phyloP scores from a whole-genome alignment of 2,113 vertebrate genomes.

The Oncorhynchus mykiss region DNA sequence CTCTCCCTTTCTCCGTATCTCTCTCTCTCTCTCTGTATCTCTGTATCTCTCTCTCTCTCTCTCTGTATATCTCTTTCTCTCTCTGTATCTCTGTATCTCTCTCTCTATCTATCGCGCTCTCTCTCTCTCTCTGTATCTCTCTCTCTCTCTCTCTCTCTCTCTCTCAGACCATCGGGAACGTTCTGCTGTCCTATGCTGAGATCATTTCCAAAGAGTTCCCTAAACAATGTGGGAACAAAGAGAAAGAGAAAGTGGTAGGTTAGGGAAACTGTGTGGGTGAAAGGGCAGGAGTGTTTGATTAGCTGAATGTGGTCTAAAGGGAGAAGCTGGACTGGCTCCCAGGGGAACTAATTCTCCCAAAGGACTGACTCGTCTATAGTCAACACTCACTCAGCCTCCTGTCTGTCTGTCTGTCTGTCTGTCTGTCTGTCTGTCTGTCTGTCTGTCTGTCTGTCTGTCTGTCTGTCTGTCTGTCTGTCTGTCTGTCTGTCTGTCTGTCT shows the following conservation, averaged over 20 bases:
- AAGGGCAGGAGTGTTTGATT: background rate
- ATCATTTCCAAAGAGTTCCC: constrained; percentile 94
- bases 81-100: background rate
- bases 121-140: too few species aligned
- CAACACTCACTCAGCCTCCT: too few species aligned
- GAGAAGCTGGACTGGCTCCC: background rate
- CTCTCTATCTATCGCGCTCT: too few species aligned
- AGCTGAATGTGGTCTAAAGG: background rate
- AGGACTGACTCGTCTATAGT: too few species aligned
- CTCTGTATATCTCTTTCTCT: background rate
- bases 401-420: too few species aligned
- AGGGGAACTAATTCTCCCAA: too few species aligned
- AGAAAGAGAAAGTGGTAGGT: constrained; percentile 92
- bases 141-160: background rate
- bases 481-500: too few species aligned
- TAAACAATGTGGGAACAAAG: constrained; percentile 93
- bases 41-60: background rate
- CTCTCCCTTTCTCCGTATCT: too few species aligned
- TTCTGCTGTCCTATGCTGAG: constrained; percentile 92
- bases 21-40: background rate
- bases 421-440: too few species aligned
- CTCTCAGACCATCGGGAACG: constrained; percentile 91
- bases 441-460: too few species aligned
- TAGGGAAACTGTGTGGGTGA: background rate
- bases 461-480: too few species aligned